Evolutionary conservation across 92 coral and sea anemone species (phyloP), one percentile per base, ranked within the genome.

Genomic region (Paragorgia papillata): DNA sequence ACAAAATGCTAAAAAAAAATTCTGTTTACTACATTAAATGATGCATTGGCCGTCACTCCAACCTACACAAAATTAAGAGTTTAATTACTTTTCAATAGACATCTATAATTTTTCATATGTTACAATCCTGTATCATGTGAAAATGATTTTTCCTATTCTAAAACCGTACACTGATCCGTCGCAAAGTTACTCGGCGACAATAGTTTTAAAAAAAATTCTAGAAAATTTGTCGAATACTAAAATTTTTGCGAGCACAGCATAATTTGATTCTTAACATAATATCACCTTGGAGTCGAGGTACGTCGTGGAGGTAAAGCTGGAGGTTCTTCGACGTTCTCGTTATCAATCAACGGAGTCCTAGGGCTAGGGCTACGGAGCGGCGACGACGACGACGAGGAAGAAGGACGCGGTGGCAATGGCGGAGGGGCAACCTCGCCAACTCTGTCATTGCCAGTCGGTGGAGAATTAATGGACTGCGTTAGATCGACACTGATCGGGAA

Each of bases 261-360:
- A 37, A 10, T 37, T 37, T 10, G 10, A 4, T 37, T 37, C 6
- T n/a, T n/a, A n/a, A n/a, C n/a, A 37, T 10, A 37, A 37, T 37
- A 37, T 70, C 48, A 70, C 77, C 62, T 70, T 32, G 62, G 25
- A 31, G 30, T 70, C 1, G 41, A 34, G 0, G 24, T 20, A 1
- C 75, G 77, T 33, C 77, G 55, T 1, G 77, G 77, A 7, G 77
- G 77, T 28, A 70, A 53, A 2, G 62, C 77, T 21, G 77, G 77
- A 1, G 77, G 77, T 17, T 49, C 62, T 18, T 8, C 53, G 15
- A 46, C 15, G 7, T 46, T 46, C 53, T 6, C 2, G 53, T 46
- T 46, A 46, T 7, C 30, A 56, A 34, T 46, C 15, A 46, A 29
- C 1, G 62, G 0, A 33, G 50, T 19, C 6, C 22, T 20, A 10